Conservation (phyloP, 2,113 vertebrate species). For the Cebidichthys violaceus region DNA sequence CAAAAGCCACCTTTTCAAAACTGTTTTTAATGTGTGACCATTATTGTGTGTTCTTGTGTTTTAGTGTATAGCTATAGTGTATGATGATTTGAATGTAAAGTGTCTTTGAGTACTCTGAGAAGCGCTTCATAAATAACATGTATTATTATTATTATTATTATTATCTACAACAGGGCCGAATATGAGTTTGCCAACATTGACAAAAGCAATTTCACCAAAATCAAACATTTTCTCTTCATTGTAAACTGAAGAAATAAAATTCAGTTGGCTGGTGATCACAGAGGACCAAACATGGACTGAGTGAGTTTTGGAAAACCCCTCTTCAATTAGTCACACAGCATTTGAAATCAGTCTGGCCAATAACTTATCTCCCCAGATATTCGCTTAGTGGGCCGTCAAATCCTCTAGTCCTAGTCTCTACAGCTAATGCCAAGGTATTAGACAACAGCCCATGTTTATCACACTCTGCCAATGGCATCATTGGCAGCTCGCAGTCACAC, state of each 20-base stretch:
- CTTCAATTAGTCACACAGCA: conserved; percentile 56
- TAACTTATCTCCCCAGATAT: conserved; percentile 57
- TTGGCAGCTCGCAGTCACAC: conserved; percentile 36
- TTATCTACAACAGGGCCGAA: background rate
- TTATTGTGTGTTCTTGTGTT: too few species aligned
- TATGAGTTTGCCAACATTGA: background rate
- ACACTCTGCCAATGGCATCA: conserved; percentile 38
- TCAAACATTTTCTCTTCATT: background rate
- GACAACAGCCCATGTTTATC: conserved; percentile 50
- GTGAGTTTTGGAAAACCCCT: conserved; percentile 59
- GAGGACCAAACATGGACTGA: conserved; percentile 19
- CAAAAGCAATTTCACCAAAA: conserved; percentile 2
- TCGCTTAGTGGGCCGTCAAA: conserved; percentile 56
- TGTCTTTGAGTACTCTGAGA: too few species aligned
- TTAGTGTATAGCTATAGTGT: too few species aligned
- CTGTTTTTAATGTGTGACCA: too few species aligned
- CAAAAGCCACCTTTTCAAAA: too few species aligned
- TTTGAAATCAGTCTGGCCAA: conserved; percentile 56
- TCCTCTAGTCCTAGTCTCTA: conserved; percentile 48
- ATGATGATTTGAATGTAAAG: too few species aligned
- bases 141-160: too few species aligned
- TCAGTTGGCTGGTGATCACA: conserved; percentile 20
- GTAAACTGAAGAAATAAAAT: background rate
- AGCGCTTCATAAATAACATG: too few species aligned
- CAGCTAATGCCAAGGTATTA: conserved; percentile 59